These are phyloP conservation scores for Bombus huntii DNA, from an alignment of 1,140 invertebrate genomes.

Conservation along the genomic window DNA sequence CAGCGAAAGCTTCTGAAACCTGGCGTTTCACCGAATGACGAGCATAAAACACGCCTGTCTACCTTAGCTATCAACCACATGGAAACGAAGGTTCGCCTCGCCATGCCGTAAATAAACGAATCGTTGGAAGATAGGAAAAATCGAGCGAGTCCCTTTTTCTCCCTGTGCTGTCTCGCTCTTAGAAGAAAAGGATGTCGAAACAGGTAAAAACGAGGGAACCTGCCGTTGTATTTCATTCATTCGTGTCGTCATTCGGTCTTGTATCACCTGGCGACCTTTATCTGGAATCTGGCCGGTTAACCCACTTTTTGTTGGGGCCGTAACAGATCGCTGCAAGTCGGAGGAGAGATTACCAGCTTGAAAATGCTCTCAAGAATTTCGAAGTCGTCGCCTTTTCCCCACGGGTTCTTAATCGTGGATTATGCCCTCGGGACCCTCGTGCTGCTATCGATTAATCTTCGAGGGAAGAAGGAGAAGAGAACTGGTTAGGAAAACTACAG, in stretches of 20 bases:
- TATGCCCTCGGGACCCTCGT: background rate
- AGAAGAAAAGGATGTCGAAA: background rate
- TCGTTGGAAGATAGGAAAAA: slow-evolving; percentile 7
- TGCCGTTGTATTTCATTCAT: slow-evolving; percentile 35
- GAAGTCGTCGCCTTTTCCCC: background rate
- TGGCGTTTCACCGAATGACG: background rate
- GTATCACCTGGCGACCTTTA: slow-evolving; percentile 50
- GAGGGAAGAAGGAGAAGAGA: background rate
- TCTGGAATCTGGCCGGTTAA: slow-evolving; percentile 50
- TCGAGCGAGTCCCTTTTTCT: background rate
- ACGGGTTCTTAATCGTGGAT: slow-evolving; percentile 18
- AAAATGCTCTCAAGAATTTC: slow-evolving; percentile 21
- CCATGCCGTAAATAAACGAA: slow-evolving; percentile 5
- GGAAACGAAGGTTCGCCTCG: background rate
- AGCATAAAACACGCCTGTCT: background rate
- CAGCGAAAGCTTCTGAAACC: background rate
- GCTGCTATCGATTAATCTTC: slow-evolving; percentile 6
- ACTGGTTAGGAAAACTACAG: background rate
- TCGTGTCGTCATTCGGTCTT: background rate
- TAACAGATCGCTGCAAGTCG: slow-evolving; percentile 27
- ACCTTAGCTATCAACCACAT: background rate
- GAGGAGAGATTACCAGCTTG: slow-evolving; percentile 16
- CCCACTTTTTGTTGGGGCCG: slow-evolving; percentile 39
- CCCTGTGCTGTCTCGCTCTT: background rate
- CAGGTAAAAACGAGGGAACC: slow-evolving; percentile 45